These are phyloP conservation scores for Megalops atlanticus DNA, from an alignment of 2,113 vertebrate genomes.

Conservation along the genomic window DNA sequence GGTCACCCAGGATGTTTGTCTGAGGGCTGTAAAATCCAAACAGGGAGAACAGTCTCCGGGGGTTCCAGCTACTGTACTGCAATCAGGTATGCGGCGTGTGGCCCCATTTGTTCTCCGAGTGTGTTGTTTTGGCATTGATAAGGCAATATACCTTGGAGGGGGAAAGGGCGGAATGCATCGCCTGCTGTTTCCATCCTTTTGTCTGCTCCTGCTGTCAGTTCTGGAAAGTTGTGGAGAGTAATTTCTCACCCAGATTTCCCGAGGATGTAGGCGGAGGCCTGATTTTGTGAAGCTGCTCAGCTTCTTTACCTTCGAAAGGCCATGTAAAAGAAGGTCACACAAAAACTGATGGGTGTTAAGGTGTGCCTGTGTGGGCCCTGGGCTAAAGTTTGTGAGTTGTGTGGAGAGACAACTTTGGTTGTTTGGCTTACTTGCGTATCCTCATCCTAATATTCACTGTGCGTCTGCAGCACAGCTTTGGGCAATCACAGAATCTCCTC, in stretches of 20 bases:
- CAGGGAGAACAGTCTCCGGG: conserved; percentile 1
- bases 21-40: neutral
- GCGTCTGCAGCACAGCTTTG: neutral
- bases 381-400: neutral
- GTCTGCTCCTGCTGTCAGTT: neutral
- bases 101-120: conserved; percentile 10
- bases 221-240: neutral
- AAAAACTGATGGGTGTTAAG: too few relatives aligned
- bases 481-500: neutral
- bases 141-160: conserved; percentile 29
- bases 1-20: neutral
- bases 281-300: neutral
- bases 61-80: neutral
- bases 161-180: conserved; percentile 16
- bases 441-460: neutral
- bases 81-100: neutral
- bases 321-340: too few relatives aligned
- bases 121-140: conserved; percentile 10
- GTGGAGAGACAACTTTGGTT: neutral
- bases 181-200: neutral
- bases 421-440: neutral
- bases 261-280: neutral
- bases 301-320: too few relatives aligned
- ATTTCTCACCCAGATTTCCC: neutral
- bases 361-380: neutral